Evolutionary conservation across 2,888 invertebrate species (phyloP), one percentile per base, ranked within the genome.

Genomic region (Netelia virgata): DNA sequence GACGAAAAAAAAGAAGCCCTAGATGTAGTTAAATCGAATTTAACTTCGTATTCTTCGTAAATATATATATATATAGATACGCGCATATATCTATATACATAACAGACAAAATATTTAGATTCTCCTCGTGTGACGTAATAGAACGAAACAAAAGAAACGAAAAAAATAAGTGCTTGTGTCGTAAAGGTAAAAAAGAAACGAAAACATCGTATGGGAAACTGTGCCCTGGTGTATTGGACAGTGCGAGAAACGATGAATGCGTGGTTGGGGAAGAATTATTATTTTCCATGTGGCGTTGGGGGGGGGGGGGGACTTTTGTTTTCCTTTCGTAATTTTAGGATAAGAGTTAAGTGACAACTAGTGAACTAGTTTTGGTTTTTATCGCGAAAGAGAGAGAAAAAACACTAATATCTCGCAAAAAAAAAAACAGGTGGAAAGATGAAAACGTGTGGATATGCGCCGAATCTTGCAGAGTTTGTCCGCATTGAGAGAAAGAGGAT

Each of bases 141-240:
- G 88, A 88, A 36, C 6, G 36, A 36, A 36, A 36, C 36, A 36
- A 36, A 36, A 36, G 36, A 36, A 36, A 36, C 36, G 6, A 36
- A 36, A 87, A 81, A 87, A 87, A 87, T 90, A 90, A 91, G 90
- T 91, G 91, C 88, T 90, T 89, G 90, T 91, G 91, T 89, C 86
- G 87, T 88, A 86, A 87, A 73, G 23, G 57, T 57, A 69, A 73
- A 66, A 78, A 66, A 76, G 59, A 64, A 59, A 85, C 80, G 79
- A 83, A 77, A 57, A 41, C 41, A 53, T 55, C 18, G 43, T 77
- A 75, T 72, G 28, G 28, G 79, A 63, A 43, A 57, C 43, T 66
- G 63, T 70, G 59, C 73, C 50, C 61, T 61, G 43, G 61, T 73
- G 69, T 53, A 55, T 1, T 18, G 20, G 78, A 78, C 61, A 70